Evolutionary conservation across 2,113 vertebrate genomes (phyloP).

Genomic region (Parus major): DNA sequence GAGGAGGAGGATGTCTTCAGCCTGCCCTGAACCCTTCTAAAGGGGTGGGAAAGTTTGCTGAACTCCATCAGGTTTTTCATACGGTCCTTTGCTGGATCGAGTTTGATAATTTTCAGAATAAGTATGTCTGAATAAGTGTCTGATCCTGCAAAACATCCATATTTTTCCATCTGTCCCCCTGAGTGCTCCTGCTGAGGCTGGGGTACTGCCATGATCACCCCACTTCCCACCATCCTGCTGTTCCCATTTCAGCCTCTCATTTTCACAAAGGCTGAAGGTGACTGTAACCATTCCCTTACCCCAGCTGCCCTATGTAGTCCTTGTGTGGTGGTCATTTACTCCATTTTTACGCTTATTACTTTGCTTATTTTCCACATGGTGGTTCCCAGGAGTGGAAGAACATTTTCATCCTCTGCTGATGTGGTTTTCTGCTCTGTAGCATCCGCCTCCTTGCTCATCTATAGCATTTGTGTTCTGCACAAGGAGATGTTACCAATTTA

Average conservation of each 20-base stretch:
- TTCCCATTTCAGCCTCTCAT: background rate
- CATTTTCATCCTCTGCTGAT: constrained; percentile 5
- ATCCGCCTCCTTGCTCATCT: background rate
- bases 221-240: background rate
- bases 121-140: background rate
- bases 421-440: background rate
- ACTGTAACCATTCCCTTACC: background rate
- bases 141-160: background rate
- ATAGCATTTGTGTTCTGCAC: background rate
- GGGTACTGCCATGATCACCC: background rate
- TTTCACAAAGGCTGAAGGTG: background rate
- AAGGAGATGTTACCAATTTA: background rate
- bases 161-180: background rate
- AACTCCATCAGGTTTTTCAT: background rate
- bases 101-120: background rate
- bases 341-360: background rate
- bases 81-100: accelerated
- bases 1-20: background rate
- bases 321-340: background rate
- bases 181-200: background rate
- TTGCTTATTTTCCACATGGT: constrained; percentile 9
- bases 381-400: background rate
- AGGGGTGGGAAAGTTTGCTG: background rate
- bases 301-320: background rate
- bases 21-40: accelerated